Evolutionary conservation across 2,113 vertebrate genomes (phyloP), one percentile per base, ranked within the genome.

Genomic region (Hippoglossus stenolepis): DNA sequence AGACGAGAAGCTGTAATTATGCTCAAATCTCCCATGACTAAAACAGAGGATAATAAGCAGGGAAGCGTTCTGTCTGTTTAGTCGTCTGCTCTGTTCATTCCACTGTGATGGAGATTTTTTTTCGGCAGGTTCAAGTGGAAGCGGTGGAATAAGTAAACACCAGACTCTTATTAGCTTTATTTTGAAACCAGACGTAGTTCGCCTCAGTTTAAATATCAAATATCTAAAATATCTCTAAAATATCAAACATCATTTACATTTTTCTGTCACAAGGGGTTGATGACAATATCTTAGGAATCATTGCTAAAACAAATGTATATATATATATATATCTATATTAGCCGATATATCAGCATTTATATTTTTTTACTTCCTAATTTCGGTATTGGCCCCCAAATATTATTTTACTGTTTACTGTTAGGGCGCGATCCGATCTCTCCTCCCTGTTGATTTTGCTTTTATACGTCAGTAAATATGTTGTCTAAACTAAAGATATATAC

Each of bases 1-100:
- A 88, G 85, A 90, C 82, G 71, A 84, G 87, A 87, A 89, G 89
- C 81, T 85, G 82, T 87, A 91, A 94, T 94, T 94, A 92, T 40
- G 47, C 51, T 80, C 71, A 82, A 90, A 86, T 92, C 88, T 91
- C 91, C 86, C 83, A 65, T 80, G 89, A 92, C 89, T 87, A 85
- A 90, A 91, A 86, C 80, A 83, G 78, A 75, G 71, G 69, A 86
- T 89, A 86, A 90, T 87, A 80, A 86, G 83, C 76, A 58, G 54
- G 75, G 76, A 18, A 18, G 18, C 54, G 70, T 31, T 31, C 31
- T 31, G 6, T 88, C 86, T 87, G 85, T 89, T 87, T 81, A 82
- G 72, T 84, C 47, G 17, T 80, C 85, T 77, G 67, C 78, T 5
- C 47, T 18, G 47, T 26, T 3, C 31, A 13, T 74, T 75, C 70